Conservation (phyloP, 2,113 vertebrate species). For the human (Homo sapiens) region GRCh38 chr7:116658501-116659000, state of each 20-base stretch:
- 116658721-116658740: background rate
- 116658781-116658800: background rate
- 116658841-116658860: background rate
- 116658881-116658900: background rate
- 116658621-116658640: background rate
- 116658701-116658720: background rate
- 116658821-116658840: background rate
- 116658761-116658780: background rate
- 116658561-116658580: background rate
- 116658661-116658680: background rate
- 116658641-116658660: background rate
- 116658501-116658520: background rate
- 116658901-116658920: background rate
- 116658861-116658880: background rate
- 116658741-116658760: background rate
- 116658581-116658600: constrained; percentile 25
- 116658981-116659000: background rate
- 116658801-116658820: background rate
- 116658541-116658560: background rate
- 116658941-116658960: background rate
- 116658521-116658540: background rate
- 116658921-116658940: background rate
- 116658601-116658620: background rate
- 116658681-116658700: background rate
- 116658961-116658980: background rate